Evolutionary conservation across 2,113 vertebrate genomes (phyloP).

Genomic region (Pseudopodoces humilis): DNA sequence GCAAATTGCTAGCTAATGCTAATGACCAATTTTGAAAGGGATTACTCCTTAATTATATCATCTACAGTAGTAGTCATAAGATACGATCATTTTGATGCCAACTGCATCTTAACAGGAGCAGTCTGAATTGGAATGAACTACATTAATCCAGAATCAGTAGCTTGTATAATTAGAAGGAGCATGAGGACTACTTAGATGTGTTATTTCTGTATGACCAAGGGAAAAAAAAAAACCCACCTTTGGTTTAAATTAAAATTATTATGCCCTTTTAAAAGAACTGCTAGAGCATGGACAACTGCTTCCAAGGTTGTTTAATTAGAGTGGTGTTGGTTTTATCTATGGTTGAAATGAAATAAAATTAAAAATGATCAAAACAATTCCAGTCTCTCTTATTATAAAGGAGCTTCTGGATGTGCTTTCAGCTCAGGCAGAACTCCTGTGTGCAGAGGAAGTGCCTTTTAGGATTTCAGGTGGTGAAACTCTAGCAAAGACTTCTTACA

Average conservation of each 20-base stretch:
- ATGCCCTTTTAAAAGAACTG: neutral
- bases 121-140: neutral
- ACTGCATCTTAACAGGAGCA: neutral
- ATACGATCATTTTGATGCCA: conserved; percentile 28
- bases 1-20: conserved; percentile 49
- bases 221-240: neutral
- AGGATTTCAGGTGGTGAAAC: neutral
- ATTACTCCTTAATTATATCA: conserved; percentile 40
- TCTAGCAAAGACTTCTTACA: neutral
- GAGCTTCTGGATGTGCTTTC: neutral
- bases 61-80: neutral
- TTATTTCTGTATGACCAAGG: conserved; percentile 6
- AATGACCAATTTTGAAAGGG: conserved; percentile 52
- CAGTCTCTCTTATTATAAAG: neutral
- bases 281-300: neutral
- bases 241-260: neutral
- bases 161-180: neutral
- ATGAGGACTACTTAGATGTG: neutral
- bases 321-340: neutral
- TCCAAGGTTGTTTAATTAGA: neutral
- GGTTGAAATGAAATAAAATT: neutral
- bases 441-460: neutral
- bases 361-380: neutral
- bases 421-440: neutral
- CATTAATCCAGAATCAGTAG: conserved; percentile 28